Evolutionary conservation across 2,797 vertebrate species (phyloP).

Genomic region (Xenopus petersii): DNA sequence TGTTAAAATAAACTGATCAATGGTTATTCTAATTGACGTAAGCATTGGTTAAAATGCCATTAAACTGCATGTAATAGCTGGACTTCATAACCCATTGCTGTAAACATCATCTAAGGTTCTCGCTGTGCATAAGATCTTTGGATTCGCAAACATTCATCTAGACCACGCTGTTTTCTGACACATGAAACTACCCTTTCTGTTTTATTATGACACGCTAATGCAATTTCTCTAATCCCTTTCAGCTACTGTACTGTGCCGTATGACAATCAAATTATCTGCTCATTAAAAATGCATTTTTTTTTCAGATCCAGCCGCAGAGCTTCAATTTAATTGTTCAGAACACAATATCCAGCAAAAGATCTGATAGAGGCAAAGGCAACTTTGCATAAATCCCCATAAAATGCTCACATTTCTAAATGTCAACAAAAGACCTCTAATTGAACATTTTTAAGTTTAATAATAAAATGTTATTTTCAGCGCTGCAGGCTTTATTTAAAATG

Average conservation of each 20-base stretch:
- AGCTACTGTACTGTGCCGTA: not conserved
- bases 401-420: not conserved
- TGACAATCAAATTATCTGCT: not conserved
- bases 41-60: not conserved
- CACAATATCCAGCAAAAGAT: not conserved
- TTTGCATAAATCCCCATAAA: not conserved
- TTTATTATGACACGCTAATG: not conserved
- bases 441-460: not conserved
- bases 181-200: not conserved
- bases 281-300: not conserved
- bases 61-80: not conserved
- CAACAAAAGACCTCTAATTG: not conserved
- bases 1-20: not conserved
- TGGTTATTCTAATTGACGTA: not conserved
- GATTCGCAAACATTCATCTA: not conserved
- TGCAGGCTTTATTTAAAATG: not conserved
- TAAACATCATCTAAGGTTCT: not conserved
- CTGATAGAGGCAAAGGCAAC: too few relatives aligned
- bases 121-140: not conserved
- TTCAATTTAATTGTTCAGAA: not conserved
- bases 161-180: not conserved
- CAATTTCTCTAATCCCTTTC: not conserved
- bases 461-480: not conserved
- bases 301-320: not conserved
- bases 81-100: not conserved